Percentiles rank a stretch among this genome's conserved stretches.
Evolutionary conservation across 64 coral and sea anemone species (phyloP).

Genomic region (Cladopsammia gracilis): DNA sequence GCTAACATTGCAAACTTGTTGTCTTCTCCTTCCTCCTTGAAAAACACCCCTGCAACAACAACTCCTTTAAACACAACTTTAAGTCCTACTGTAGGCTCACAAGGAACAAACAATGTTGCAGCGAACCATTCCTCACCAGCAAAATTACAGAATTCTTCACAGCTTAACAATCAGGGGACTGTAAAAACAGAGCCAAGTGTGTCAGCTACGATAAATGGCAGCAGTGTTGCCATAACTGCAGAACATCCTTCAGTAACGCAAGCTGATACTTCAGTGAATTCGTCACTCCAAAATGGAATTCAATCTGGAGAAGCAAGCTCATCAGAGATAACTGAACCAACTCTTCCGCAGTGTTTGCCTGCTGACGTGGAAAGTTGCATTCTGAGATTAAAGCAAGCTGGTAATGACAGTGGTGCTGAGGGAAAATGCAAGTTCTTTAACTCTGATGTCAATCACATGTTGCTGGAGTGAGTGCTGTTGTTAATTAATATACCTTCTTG

Average conservation of each 20-base stretch:
- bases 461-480: slow-evolving; percentile 82
- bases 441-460: slow-evolving; percentile 96
- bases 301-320: not conserved
- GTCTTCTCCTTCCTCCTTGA: slow-evolving; percentile 3
- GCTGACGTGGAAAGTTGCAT: slow-evolving; percentile 74
- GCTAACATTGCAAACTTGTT: not conserved
- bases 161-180: not conserved
- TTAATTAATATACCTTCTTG: not conserved
- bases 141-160: slow-evolving; percentile 17
- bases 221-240: not conserved
- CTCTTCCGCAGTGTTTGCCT: slow-evolving; percentile 82
- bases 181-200: slow-evolving; percentile 2
- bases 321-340: slow-evolving; percentile 43
- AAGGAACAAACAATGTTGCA: slow-evolving; percentile 13
- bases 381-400: slow-evolving; percentile 86
- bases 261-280: not conserved
- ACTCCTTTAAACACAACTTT: slow-evolving; percentile 9
- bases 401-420: slow-evolving; percentile 63
- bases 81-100: slow-evolving; percentile 7
- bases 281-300: slow-evolving; percentile 65
- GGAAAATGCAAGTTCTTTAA: slow-evolving; percentile 99
- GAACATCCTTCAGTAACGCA: not conserved
- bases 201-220: slow-evolving; percentile 14
- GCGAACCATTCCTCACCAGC: not conserved
- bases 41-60: not conserved